A percentile compares a stretch with the other conserved stretches of the same genome.
phyloP scores from a whole-genome alignment of 2,888 invertebrate genomes.

The Frankliniella intonsa region DNA sequence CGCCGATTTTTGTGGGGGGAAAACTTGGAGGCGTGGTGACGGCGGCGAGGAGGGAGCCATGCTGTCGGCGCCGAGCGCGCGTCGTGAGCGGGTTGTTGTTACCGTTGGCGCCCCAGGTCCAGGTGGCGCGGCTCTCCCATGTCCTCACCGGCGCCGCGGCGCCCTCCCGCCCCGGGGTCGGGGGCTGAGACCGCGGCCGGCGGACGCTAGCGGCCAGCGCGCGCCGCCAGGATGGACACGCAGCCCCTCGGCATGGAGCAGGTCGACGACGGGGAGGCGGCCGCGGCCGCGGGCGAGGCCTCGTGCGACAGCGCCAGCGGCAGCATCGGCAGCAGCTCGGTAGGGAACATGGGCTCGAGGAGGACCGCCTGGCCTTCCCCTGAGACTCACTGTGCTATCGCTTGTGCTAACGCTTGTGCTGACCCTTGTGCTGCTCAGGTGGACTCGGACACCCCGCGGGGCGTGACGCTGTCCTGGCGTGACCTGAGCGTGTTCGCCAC shows the following conservation, averaged over 20 bases:
- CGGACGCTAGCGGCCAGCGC: neutral
- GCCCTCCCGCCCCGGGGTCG: neutral
- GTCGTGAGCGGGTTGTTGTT: too few relatives aligned
- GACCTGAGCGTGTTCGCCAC: conserved; percentile 68
- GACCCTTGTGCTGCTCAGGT: neutral
- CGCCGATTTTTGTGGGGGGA: too few relatives aligned
- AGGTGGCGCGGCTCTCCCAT: neutral
- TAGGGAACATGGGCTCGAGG: neutral
- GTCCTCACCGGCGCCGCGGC: neutral
- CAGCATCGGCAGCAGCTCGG: conserved; percentile 15
- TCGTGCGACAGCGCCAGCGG: neutral
- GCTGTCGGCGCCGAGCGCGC: too few relatives aligned
- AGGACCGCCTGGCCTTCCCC: too few relatives aligned
- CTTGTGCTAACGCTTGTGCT: neutral
- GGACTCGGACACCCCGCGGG: conserved; percentile 40
- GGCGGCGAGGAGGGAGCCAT: too few relatives aligned
- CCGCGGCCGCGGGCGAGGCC: neutral
- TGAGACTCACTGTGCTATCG: neutral
- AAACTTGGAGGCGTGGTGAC: too few relatives aligned
- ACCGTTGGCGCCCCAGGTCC: neutral
- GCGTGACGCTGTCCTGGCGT: conserved; percentile 72
- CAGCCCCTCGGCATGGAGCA: neutral
- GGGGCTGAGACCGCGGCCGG: neutral
- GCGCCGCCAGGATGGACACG: neutral
- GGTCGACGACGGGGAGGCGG: neutral